Percentiles rank a stretch among this genome's conserved stretches.
Conservation (phyloP, 2,797 vertebrate species). For the Protosalanx chinensis region DNA sequence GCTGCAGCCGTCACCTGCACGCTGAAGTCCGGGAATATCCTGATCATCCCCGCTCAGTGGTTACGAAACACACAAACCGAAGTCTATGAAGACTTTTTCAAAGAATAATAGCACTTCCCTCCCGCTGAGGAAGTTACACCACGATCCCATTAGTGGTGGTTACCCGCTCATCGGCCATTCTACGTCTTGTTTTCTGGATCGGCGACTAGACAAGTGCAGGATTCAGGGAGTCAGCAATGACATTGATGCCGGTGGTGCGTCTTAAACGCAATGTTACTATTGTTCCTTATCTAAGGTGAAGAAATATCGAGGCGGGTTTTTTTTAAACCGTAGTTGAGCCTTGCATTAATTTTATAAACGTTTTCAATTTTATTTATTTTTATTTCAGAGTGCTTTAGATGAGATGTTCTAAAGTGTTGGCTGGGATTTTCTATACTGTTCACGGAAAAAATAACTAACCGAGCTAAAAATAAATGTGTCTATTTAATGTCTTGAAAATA, state of each 20-base stretch:
- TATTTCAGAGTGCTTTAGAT: neutral
- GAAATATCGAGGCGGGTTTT: neutral
- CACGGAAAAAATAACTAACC: neutral
- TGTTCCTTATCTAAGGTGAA: constrained; percentile 3
- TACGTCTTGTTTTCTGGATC: constrained; percentile 72
- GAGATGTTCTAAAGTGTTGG: neutral
- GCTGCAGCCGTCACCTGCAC: constrained; percentile 95
- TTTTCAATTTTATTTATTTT: neutral
- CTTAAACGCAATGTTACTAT: constrained; percentile 31
- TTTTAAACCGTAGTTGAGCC: neutral
- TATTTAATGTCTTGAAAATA: neutral
- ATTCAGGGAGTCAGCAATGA: constrained; percentile 55
- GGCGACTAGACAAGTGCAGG: constrained; percentile 49
- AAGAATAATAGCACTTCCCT: constrained; percentile 64
- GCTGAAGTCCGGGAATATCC: constrained; percentile 99
- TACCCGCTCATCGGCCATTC: constrained; percentile 56
- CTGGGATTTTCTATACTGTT: neutral
- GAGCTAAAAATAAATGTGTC: neutral
- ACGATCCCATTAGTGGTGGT: constrained; percentile 83
- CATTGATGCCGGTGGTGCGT: constrained; percentile 49
- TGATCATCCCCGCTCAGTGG: constrained; percentile 81
- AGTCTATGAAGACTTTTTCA: constrained; percentile 62
- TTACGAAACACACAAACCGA: constrained; percentile 55
- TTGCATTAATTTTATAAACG: neutral
- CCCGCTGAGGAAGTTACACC: constrained; percentile 74